A percentile compares a stretch with the other conserved stretches of the same genome.
Conservation (phyloP, 2,113 vertebrate genomes). For the Grallaria varia region DNA sequence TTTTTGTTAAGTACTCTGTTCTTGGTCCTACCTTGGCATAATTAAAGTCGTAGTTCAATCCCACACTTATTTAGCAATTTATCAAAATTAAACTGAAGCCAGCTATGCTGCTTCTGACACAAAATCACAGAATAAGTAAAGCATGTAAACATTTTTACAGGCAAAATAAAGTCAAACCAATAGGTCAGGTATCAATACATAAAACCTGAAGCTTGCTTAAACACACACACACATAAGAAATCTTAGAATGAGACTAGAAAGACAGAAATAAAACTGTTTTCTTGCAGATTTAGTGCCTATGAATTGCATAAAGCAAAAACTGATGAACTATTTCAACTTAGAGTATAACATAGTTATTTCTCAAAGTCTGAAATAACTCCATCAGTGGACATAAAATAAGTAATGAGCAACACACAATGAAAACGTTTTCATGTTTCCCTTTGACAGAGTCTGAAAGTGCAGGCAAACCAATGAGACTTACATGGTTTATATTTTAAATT, state of each 20-base stretch:
- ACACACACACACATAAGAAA: background rate
- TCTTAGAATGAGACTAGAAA: background rate
- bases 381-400: background rate
- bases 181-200: background rate
- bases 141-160: background rate
- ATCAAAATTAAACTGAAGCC: background rate
- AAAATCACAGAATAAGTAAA: background rate
- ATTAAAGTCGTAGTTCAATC: background rate
- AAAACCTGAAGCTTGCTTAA: background rate
- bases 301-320: background rate
- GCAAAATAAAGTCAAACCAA: background rate
- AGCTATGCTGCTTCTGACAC: background rate
- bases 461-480: background rate
- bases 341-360: background rate
- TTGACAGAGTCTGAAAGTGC: background rate
- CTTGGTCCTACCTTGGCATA: background rate
- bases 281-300: background rate
- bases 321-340: background rate
- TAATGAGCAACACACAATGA: background rate
- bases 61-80: background rate
- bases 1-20: slow-evolving; percentile 18
- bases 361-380: background rate
- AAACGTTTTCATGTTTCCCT: background rate
- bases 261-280: background rate
- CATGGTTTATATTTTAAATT: background rate